phyloP scores from a whole-genome alignment of 2,113 vertebrate species.

The Electrona antarctica region DNA sequence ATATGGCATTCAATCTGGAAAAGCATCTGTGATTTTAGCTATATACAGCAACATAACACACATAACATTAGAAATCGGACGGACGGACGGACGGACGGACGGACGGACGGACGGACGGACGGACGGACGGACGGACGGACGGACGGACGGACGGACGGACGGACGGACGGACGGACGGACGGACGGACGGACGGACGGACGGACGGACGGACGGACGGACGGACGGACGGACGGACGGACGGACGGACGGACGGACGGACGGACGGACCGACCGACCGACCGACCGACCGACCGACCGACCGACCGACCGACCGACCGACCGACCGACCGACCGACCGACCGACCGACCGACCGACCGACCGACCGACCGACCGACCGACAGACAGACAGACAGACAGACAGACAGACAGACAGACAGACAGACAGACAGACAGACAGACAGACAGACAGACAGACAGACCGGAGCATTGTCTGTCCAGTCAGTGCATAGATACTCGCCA shows the following conservation, averaged over 20 bases:
- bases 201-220: not conserved
- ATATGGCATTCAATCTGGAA: no score
- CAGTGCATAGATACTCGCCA: no score
- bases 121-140: not conserved
- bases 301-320: not conserved
- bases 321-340: no score
- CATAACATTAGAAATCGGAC: not conserved
- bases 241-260: not conserved
- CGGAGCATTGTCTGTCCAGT: no score
- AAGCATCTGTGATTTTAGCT: no score
- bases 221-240: not conserved
- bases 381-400: not conserved
- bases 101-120: not conserved
- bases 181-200: not conserved
- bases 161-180: not conserved
- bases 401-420: not conserved
- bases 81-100: not conserved
- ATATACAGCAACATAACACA: no score
- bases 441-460: not conserved
- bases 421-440: not conserved
- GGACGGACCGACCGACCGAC: not conserved
- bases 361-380: conserved; percentile 1
- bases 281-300: not conserved
- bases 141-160: not conserved
- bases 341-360: not conserved